Base-by-base conservation (phyloP, 2,113 vertebrate species). In the Aspidoscelis tigris region DNA sequence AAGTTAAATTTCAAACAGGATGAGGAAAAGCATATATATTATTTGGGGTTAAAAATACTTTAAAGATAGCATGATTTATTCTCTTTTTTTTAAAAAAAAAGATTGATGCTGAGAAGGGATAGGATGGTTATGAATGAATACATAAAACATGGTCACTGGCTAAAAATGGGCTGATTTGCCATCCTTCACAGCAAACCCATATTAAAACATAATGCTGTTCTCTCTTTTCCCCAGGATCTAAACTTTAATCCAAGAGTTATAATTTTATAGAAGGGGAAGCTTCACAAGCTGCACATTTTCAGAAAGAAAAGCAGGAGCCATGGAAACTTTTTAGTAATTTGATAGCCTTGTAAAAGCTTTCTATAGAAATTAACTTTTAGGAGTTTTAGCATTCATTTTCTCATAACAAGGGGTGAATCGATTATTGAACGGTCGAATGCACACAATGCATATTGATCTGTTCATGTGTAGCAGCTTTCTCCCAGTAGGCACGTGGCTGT, bases 361-460 rank as follows among this genome's bases (percentile, higher is more conserved):
- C 89, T 93, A 85, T 88, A 94, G 91, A 93, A 94, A 95, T 95
- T 94, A 94, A 94, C 88, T 95, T 92, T 91, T 82, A 92, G 87
- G 80, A 93, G 61, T 94, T 80, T 94, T 69, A 89, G 87, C 88
- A 94, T 95, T 95, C 94, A 93, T 95, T 95, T 96, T 95, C 93
- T 92, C 86, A 88, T 95, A 96, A 95, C 90, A 93, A 95, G 93
- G 58, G 88, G 87, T 95, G 95, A 94, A 96, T 96, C 0, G 86
- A 96, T 96, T 95, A 94, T 93, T 93, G 92, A 94, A 95, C 86
- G 93, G 94, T 94, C 1, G 89, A 96, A 90, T 95, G 94, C 92
- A 91, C 87, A 86, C 92, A 94, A 92, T 91, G 91, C 93, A 93
- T 96, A 95, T 95, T 94, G 95, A 95, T 95, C 86, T 94, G 87